These are phyloP conservation scores for Ammodramus savannarum DNA, from an alignment of 2,113 vertebrate genomes.

Conservation along the genomic window DNA sequence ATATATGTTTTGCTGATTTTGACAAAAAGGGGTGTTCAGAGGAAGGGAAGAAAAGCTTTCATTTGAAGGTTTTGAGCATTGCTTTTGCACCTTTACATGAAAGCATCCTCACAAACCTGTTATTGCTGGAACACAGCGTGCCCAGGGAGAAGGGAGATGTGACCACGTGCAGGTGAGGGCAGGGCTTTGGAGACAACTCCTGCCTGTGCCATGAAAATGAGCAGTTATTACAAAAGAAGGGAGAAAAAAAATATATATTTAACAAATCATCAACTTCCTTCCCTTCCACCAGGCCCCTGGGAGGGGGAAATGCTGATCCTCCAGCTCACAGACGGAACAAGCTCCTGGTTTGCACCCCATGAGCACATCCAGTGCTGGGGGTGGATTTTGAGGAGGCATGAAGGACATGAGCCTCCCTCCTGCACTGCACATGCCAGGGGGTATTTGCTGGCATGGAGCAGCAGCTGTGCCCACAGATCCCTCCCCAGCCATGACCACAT, in stretches of 20 bases:
- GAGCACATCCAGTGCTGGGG: not conserved
- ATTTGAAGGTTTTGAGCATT: not conserved
- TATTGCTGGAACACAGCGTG: not conserved
- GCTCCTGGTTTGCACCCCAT: not conserved
- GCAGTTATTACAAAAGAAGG: not conserved
- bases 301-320: not conserved
- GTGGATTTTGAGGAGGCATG: not conserved
- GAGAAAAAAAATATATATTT: rapidly evolving
- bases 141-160: not conserved
- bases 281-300: not conserved
- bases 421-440: not conserved
- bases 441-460: not conserved
- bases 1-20: not conserved
- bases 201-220: not conserved
- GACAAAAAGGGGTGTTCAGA: not conserved
- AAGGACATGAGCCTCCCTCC: not conserved
- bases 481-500: not conserved
- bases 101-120: not conserved
- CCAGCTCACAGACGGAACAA: not conserved
- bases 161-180: not conserved
- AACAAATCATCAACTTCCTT: not conserved
- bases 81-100: not conserved
- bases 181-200: not conserved
- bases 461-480: not conserved
- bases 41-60: not conserved